phyloP scores from a whole-genome alignment of 2,797 vertebrate genomes.

The Poeciliopsis gracilis region DNA sequence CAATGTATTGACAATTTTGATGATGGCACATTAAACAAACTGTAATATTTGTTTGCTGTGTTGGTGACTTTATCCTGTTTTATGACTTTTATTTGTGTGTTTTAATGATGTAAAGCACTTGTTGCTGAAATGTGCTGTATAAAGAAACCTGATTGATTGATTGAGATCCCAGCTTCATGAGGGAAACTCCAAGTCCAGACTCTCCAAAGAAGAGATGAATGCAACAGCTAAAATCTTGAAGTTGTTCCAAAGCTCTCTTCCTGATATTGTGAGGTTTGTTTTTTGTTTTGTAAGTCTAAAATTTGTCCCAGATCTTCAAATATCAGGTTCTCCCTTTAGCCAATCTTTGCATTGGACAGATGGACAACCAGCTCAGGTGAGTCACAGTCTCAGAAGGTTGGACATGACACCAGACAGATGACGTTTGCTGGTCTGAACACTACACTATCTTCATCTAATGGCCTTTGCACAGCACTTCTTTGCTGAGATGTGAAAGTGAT shows the following conservation, averaged over 20 bases:
- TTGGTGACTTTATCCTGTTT: no score
- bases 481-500: neutral
- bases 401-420: neutral
- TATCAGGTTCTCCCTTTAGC: neutral
- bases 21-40: no score
- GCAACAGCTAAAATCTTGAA: neutral
- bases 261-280: neutral
- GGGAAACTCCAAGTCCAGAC: neutral
- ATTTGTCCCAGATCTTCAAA: neutral
- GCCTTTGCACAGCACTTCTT: neutral
- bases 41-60: no score
- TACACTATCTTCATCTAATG: neutral
- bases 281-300: neutral
- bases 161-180: no score
- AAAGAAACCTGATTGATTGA: no score
- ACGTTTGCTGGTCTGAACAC: neutral
- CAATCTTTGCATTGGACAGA: neutral
- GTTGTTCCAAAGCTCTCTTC: neutral
- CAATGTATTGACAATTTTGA: no score
- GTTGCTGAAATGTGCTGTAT: no score
- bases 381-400: neutral
- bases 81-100: no score
- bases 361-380: neutral
- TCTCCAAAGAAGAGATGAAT: neutral
- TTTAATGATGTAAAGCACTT: no score